These are phyloP conservation scores for Ptychodera flava DNA, from an alignment of 35 echinoderm and acorn worm species.

Conservation along the genomic window DNA sequence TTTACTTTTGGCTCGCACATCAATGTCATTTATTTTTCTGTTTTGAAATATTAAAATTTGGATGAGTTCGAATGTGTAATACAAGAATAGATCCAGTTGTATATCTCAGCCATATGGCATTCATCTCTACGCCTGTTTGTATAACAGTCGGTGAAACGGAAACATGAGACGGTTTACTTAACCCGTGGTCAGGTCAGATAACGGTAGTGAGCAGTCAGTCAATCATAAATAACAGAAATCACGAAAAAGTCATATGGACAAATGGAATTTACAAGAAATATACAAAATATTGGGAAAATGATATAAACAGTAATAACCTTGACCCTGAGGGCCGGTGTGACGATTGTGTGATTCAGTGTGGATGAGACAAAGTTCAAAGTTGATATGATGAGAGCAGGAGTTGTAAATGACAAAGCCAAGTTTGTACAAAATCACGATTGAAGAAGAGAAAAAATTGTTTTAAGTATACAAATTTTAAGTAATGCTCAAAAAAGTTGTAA, in stretches of 20 bases:
- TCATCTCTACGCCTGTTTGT: too few species aligned
- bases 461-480: background rate
- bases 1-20: too few species aligned
- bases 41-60: too few species aligned
- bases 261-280: background rate
- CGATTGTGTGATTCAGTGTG: background rate
- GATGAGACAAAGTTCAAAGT: background rate
- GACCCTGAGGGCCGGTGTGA: background rate
- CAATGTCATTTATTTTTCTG: too few species aligned
- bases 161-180: too few species aligned
- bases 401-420: background rate
- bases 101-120: too few species aligned
- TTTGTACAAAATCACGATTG: background rate
- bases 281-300: background rate
- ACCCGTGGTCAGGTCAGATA: too few species aligned
- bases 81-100: too few species aligned
- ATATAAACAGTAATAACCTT: background rate
- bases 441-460: background rate
- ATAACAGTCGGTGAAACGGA: too few species aligned
- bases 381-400: background rate
- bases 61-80: too few species aligned
- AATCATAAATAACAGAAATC: background rate
- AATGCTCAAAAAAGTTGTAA: background rate
- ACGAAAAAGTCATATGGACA: background rate
- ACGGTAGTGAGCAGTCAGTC: too few species aligned